These are phyloP conservation scores for Ardeotis arabs DNA, from an alignment of 2,113 vertebrate species.

Conservation along the genomic window DNA sequence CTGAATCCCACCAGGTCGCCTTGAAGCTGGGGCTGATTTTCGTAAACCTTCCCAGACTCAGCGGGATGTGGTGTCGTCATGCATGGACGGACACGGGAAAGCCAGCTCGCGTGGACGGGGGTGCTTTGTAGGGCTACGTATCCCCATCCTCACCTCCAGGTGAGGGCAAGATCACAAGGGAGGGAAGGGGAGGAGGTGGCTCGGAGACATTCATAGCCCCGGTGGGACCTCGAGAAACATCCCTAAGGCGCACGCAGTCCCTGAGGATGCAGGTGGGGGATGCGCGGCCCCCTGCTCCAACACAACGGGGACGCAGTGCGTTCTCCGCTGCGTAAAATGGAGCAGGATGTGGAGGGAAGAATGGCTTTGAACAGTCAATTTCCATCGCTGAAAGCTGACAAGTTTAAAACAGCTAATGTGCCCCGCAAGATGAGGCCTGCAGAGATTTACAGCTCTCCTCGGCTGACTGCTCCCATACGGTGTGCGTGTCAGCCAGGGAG, in stretches of 20 bases:
- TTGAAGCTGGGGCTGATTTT: neutral
- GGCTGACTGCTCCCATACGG: slow-evolving; percentile 66
- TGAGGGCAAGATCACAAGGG: neutral
- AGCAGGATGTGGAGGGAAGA: neutral
- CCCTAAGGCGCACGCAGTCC: neutral
- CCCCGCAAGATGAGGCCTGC: slow-evolving; percentile 64
- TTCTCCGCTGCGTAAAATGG: neutral
- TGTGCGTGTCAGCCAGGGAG: slow-evolving; percentile 54
- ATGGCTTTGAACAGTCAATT: slow-evolving; percentile 50
- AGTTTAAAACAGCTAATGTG: slow-evolving; percentile 70
- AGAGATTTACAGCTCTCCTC: slow-evolving; percentile 65
- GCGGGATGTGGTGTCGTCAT: neutral
- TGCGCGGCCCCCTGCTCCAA: neutral
- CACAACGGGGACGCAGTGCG: neutral
- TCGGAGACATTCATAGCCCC: neutral
- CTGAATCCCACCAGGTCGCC: neutral
- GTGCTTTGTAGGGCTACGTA: neutral
- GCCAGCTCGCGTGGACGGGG: accelerated
- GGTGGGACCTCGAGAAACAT: neutral
- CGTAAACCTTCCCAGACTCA: neutral
- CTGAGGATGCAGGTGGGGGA: accelerated
- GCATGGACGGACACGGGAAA: neutral
- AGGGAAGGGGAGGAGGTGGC: neutral
- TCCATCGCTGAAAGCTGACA: slow-evolving; percentile 62
- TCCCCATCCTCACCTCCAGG: neutral